phyloP scores from a whole-genome alignment of 1,140 invertebrate genomes.

The Nasonia giraulti region DNA sequence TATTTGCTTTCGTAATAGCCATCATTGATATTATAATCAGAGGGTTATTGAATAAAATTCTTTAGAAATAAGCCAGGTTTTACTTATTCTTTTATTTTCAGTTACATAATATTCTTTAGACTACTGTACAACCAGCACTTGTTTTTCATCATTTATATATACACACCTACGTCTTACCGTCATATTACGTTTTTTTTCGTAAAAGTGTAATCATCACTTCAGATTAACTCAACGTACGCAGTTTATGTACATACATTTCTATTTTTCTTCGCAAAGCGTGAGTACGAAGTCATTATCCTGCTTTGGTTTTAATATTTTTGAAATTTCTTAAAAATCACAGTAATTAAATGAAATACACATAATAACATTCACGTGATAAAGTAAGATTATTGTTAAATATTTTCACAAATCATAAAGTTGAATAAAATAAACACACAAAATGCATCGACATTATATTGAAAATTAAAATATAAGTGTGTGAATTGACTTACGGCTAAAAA shows the following conservation, averaged over 20 bases:
- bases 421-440: neutral
- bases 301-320: slow-evolving; percentile 29
- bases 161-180: slow-evolving; percentile 53
- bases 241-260: slow-evolving; percentile 33
- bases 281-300: neutral
- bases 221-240: slow-evolving; percentile 19
- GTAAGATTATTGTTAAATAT: neutral
- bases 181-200: slow-evolving; percentile 46
- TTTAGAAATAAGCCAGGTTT: slow-evolving; percentile 5
- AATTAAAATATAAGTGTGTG: neutral
- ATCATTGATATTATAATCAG: neutral
- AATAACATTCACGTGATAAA: neutral
- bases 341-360: neutral
- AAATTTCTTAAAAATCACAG: slow-evolving; percentile 20
- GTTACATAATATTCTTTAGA: slow-evolving; percentile 54
- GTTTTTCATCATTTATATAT: slow-evolving; percentile 56
- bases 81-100: slow-evolving; percentile 44
- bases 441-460: neutral
- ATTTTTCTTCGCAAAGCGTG: neutral
- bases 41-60: neutral
- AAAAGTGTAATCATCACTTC: slow-evolving; percentile 51
- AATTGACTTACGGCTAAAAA: neutral
- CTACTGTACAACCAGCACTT: slow-evolving; percentile 58
- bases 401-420: neutral
- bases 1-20: no score